Conservation (phyloP, 2,797 vertebrate species). For the Rhinophrynus dorsalis region DNA sequence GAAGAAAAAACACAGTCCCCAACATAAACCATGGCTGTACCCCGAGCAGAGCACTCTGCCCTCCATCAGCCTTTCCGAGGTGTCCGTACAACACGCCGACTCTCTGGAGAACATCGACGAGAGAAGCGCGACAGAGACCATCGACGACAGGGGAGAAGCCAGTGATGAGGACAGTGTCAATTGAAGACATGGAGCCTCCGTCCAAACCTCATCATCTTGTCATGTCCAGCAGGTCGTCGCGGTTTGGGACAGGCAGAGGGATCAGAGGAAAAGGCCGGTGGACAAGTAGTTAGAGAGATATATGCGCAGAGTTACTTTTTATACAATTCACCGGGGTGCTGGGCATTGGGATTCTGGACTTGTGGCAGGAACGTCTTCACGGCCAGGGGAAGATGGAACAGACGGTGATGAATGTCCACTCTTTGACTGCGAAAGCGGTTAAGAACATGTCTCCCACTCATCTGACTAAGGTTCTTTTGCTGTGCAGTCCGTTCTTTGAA, state of each 20-base stretch:
- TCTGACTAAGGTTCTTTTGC: no score
- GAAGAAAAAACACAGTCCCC: conserved; percentile 87
- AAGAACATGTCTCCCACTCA: no score
- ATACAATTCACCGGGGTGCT: not conserved
- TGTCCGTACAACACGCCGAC: conserved; percentile 87
- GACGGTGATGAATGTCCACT: not conserved
- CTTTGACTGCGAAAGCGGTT: no score
- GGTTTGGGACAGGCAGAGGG: not conserved
- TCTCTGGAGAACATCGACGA: conserved; percentile 96
- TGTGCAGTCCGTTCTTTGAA: not conserved
- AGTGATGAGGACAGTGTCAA: conserved; percentile 55
- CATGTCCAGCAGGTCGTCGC: not conserved
- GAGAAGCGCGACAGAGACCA: conserved; percentile 79
- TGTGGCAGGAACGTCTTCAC: not conserved
- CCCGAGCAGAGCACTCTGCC: conserved; percentile 89
- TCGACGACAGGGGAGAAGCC: conserved; percentile 69
- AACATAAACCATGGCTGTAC: conserved; percentile 89
- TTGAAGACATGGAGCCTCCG: conserved; percentile 8
- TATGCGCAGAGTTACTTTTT: no score
- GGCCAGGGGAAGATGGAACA: not conserved
- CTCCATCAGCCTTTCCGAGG: conserved; percentile 79
- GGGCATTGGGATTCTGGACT: not conserved
- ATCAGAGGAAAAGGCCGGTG: not conserved
- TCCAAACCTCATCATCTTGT: not conserved
- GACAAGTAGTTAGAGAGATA: not conserved